A percentile compares a stretch with the other conserved stretches of the same genome.
phyloP scores from a whole-genome alignment of 2,113 vertebrate species.

The Meriones unguiculatus region DNA sequence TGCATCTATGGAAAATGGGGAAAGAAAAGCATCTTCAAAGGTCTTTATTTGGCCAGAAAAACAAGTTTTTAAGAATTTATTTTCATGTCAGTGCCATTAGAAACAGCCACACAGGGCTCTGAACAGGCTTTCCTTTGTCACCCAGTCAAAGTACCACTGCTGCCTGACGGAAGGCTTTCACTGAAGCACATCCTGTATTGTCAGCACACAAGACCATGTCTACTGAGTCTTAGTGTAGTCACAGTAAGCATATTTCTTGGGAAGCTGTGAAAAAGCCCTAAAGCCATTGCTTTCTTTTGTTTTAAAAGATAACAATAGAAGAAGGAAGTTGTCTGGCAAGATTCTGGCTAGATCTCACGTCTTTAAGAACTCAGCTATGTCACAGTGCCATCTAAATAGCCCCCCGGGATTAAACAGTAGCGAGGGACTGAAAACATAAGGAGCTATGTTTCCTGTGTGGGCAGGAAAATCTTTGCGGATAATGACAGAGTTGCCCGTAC shows the following conservation, averaged over 20 bases:
- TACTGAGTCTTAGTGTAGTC: background rate
- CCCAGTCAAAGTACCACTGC: background rate
- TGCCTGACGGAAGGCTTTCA: background rate
- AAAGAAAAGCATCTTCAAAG: background rate
- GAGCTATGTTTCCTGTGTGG: background rate
- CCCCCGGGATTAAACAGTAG: background rate
- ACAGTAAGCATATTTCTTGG: background rate
- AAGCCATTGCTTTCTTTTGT: background rate
- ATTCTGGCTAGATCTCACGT: conserved; percentile 30
- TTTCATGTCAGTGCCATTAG: conserved; percentile 36
- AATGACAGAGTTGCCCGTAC: background rate
- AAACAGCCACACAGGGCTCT: background rate
- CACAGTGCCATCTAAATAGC: background rate
- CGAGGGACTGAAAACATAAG: background rate
- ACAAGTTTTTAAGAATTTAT: background rate
- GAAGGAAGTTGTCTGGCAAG: background rate
- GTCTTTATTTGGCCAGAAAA: conserved; percentile 47
- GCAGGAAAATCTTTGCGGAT: background rate
- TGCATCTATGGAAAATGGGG: background rate
- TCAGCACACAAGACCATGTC: background rate
- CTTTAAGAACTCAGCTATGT: background rate
- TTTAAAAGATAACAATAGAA: background rate
- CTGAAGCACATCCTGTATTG: background rate
- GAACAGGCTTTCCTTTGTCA: background rate
- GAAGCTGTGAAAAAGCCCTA: background rate